Conservation (phyloP, 2,888 invertebrate genomes). For the Diarsia dahlii region DNA sequence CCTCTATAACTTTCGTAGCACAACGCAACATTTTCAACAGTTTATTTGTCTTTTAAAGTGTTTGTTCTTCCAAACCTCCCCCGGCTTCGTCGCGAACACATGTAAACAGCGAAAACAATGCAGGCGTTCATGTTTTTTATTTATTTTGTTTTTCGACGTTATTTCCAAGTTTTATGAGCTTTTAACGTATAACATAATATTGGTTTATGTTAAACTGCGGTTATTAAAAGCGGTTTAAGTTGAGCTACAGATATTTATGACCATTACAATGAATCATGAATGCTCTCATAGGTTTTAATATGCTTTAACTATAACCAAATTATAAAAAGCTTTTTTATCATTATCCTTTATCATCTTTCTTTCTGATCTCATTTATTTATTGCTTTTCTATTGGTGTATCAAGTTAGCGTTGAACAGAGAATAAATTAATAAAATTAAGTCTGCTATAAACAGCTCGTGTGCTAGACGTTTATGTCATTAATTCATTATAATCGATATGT, state of each 20-base stretch:
- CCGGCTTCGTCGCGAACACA: constrained; percentile 46
- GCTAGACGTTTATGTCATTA: constrained; percentile 75
- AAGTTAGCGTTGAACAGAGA: background rate
- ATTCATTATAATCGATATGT: constrained; percentile 82
- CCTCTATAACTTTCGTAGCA: constrained; percentile 35
- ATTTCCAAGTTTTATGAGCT: constrained; percentile 51
- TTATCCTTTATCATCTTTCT: constrained; percentile 1
- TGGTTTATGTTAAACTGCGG: constrained; percentile 30
- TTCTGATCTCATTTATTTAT: background rate
- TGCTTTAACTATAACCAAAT: background rate
- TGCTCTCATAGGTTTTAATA: background rate
- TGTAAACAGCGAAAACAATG: constrained; percentile 65
- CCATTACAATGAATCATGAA: background rate
- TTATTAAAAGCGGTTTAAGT: constrained; percentile 13
- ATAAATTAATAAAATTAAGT: constrained; percentile 9
- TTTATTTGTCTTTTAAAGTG: constrained; percentile 60
- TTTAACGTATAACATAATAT: constrained; percentile 53
- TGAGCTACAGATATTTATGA: constrained; percentile 5
- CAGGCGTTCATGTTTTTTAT: constrained; percentile 47
- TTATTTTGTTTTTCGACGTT: constrained; percentile 41
- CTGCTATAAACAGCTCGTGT: constrained; percentile 46
- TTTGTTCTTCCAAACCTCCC: constrained; percentile 57
- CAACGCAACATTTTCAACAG: constrained; percentile 48
- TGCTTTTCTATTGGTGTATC: background rate
- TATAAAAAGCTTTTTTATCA: background rate